phyloP scores from a whole-genome alignment of 2,113 vertebrate species.

The Ochotona princeps region DNA sequence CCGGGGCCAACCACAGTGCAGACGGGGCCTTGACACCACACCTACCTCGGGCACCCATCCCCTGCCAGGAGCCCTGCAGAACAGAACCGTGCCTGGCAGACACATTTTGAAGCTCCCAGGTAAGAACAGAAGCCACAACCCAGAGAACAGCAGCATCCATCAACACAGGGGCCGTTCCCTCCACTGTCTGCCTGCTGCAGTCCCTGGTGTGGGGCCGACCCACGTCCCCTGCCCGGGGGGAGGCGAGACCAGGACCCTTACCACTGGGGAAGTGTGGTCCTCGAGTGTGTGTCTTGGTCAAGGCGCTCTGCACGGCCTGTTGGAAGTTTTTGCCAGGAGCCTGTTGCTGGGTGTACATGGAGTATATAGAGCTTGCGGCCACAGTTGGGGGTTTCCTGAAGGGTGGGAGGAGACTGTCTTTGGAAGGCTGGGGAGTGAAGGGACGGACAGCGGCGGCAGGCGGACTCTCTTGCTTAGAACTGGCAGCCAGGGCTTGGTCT shows the following conservation, averaged over 20 bases:
- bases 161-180: not conserved
- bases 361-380: slow-evolving; percentile 96
- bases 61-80: not conserved
- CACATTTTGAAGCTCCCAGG: not conserved
- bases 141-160: not conserved
- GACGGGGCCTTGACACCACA: accelerated
- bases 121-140: not conserved
- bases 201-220: not conserved
- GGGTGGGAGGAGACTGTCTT: slow-evolving; percentile 87
- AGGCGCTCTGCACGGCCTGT: slow-evolving; percentile 87
- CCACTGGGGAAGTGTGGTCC: slow-evolving; percentile 91
- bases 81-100: not conserved
- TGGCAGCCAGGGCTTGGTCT: slow-evolving; percentile 90
- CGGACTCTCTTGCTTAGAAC: slow-evolving; percentile 93
- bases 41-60: no score
- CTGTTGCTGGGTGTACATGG: slow-evolving; percentile 96
- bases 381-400: slow-evolving; percentile 93
- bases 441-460: slow-evolving; percentile 95
- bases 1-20: accelerated
- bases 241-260: slow-evolving; percentile 75
- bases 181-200: accelerated
- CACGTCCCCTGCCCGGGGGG: accelerated
- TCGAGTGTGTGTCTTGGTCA: slow-evolving; percentile 88
- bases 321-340: slow-evolving; percentile 91
- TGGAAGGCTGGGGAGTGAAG: slow-evolving; percentile 95